Percentiles rank a stretch among this genome's conserved stretches.
phyloP scores from a whole-genome alignment of 2,113 vertebrate genomes.

The Sceloporus undulatus region DNA sequence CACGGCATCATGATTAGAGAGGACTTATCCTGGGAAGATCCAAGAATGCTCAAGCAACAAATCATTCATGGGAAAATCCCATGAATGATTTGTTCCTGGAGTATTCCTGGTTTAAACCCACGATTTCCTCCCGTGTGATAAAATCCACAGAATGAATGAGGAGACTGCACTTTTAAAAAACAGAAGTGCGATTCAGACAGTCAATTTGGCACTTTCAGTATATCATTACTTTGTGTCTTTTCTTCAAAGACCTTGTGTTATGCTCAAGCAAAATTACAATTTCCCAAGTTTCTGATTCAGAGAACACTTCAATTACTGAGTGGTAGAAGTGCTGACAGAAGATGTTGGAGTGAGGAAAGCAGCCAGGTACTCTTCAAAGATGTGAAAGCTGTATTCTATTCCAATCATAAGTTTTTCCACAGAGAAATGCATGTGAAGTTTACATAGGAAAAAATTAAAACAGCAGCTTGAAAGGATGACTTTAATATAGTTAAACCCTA shows the following conservation, averaged over 20 bases:
- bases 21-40: no score
- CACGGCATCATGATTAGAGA: no score
- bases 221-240: constrained; percentile 6
- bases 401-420: not conserved
- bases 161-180: not conserved
- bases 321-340: not conserved
- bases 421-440: not conserved
- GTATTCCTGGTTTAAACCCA: no score
- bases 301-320: constrained; percentile 1
- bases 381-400: not conserved
- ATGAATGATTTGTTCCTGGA: no score
- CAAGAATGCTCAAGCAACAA: no score
- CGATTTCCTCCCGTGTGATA: no score
- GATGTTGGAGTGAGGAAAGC: no score
- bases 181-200: not conserved
- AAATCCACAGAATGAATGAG: not conserved
- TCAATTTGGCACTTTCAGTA: not conserved
- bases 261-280: not conserved
- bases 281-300: not conserved
- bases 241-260: constrained; percentile 1
- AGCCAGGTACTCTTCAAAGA: not conserved
- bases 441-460: no score
- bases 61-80: no score
- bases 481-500: no score
- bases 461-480: no score